Evolutionary conservation across 2,797 vertebrate species (phyloP).

Genomic region (Threskiornis aethiopicus): DNA sequence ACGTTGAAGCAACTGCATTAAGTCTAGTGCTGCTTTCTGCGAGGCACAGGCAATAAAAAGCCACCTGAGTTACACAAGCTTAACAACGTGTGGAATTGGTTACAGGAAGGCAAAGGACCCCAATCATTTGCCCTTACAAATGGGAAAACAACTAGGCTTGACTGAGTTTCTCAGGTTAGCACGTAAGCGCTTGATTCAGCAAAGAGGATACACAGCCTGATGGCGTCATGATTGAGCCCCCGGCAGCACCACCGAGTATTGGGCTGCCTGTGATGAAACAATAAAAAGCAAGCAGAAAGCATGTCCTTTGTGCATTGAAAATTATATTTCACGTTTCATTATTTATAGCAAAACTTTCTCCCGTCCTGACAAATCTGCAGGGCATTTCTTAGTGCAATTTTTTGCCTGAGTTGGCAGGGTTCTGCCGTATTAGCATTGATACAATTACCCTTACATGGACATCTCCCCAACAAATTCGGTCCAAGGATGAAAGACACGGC

Average conservation of each 20-base stretch:
- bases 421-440: neutral
- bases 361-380: neutral
- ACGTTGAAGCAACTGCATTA: neutral
- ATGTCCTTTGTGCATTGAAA: neutral
- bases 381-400: neutral
- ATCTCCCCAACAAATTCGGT: neutral
- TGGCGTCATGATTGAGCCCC: rapidly evolving
- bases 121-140: neutral
- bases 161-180: neutral
- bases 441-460: neutral
- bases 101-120: neutral
- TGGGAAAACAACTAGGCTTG: neutral
- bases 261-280: neutral
- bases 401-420: neutral
- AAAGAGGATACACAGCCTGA: rapidly evolving
- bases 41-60: neutral
- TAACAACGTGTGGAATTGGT: neutral
- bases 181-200: rapidly evolving
- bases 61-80: neutral
- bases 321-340: neutral
- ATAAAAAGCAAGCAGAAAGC: neutral
- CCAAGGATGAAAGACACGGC: neutral
- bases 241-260: neutral
- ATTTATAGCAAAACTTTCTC: neutral
- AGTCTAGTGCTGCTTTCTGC: neutral